Evolutionary conservation across 2,113 vertebrate genomes (phyloP).

Genomic region (Echinops telfairi): DNA sequence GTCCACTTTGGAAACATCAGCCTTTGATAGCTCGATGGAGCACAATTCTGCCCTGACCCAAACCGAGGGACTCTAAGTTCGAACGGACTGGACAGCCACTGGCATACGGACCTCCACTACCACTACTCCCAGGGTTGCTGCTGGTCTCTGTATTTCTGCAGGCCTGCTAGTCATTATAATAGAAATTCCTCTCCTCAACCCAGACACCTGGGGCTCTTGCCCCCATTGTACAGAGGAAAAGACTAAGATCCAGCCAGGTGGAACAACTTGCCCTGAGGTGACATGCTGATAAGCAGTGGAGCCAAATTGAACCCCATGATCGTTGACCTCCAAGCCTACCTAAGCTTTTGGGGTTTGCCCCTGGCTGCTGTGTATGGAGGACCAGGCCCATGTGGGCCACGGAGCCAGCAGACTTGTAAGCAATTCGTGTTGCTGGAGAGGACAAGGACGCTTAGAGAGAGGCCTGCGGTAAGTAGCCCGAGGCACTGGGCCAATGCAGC

Average conservation of each 20-base stretch:
- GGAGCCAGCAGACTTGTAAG: constrained; percentile 45
- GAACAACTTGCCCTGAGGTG: not conserved
- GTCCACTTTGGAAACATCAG: not conserved
- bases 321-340: not conserved
- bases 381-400: not conserved
- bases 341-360: too few species aligned
- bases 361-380: not conserved
- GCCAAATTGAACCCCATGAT: not conserved
- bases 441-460: constrained; percentile 67
- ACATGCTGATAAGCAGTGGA: not conserved
- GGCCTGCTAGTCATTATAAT: too few species aligned
- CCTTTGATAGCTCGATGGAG: not conserved
- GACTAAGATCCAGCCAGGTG: not conserved
- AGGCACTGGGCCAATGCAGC: constrained; percentile 76
- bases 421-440: constrained; percentile 70
- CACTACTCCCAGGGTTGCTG: not conserved
- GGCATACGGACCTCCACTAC: not conserved
- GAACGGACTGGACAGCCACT: not conserved
- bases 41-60: not conserved
- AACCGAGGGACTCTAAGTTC: not conserved
- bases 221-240: not conserved
- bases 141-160: not conserved
- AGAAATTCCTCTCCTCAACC: not conserved
- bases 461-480: constrained; percentile 61
- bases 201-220: not conserved